Conservation (phyloP, 2,888 invertebrate species). For the Teinopalpus imperialis region DNA sequence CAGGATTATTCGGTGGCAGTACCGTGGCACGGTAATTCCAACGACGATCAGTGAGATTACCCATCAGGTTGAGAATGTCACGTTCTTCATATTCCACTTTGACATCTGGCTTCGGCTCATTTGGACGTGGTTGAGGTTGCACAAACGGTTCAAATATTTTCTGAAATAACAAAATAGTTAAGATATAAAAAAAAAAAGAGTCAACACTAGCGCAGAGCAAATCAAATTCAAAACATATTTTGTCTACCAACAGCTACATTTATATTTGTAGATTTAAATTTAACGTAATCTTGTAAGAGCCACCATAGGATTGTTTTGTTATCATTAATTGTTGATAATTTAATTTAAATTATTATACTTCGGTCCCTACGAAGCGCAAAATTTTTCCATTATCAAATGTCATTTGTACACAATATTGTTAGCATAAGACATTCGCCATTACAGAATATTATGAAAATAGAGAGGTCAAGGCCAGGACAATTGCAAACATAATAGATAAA, state of each 20-base stretch:
- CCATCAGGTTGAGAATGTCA: slow-evolving; percentile 82
- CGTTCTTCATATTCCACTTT: slow-evolving; percentile 76
- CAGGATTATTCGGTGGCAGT: slow-evolving; percentile 80
- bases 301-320: slow-evolving; percentile 7
- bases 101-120: slow-evolving; percentile 59
- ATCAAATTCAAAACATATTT: neutral
- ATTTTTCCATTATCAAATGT: slow-evolving; percentile 60
- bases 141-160: slow-evolving; percentile 70
- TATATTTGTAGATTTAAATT: slow-evolving; percentile 9
- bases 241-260: neutral
- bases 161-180: slow-evolving; percentile 46
- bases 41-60: slow-evolving; percentile 74
- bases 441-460: slow-evolving; percentile 82
- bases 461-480: slow-evolving; percentile 81
- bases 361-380: slow-evolving; percentile 30
- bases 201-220: neutral
- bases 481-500: slow-evolving; percentile 69
- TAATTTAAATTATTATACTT: slow-evolving; percentile 14
- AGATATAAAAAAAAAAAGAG: neutral
- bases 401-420: slow-evolving; percentile 67
- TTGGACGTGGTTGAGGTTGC: slow-evolving; percentile 70
- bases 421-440: slow-evolving; percentile 77
- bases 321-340: slow-evolving; percentile 2
- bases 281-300: neutral
- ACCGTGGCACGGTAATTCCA: slow-evolving; percentile 81